These are phyloP conservation scores for Neoitamus cyanurus DNA, from an alignment of 2,888 invertebrate species.

Conservation along the genomic window DNA sequence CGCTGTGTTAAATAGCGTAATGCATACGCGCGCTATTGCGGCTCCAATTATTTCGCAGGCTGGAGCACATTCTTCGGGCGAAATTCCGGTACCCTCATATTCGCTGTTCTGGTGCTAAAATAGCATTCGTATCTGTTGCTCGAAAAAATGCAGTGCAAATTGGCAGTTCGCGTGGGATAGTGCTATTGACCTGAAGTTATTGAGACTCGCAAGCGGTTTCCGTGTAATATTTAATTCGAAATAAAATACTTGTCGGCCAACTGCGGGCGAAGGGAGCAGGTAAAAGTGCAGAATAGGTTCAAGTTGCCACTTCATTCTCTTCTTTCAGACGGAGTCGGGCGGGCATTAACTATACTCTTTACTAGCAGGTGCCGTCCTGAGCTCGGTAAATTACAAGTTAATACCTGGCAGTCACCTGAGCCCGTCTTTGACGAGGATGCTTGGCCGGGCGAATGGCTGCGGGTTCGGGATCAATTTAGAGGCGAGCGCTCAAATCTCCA, in stretches of 20 bases:
- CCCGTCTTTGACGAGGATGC: background rate
- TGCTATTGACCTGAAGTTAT: background rate
- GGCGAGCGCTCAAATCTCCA: background rate
- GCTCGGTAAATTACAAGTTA: background rate
- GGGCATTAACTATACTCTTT: background rate
- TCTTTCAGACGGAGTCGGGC: background rate
- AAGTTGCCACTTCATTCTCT: background rate
- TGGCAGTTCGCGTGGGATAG: background rate
- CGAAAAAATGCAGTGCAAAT: background rate
- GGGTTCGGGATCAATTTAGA: background rate
- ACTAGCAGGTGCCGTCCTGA: background rate
- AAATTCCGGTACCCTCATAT: background rate
- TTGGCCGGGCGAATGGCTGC: background rate
- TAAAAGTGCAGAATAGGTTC: background rate
- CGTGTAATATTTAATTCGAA: background rate
- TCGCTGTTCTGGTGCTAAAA: background rate
- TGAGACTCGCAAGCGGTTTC: background rate
- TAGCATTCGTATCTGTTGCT: background rate
- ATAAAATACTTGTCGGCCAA: background rate
- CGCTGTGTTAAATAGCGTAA: background rate
- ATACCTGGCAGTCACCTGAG: conserved; percentile 1
- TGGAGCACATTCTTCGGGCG: background rate
- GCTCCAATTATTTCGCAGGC: background rate
- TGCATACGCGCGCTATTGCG: background rate
- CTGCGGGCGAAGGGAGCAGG: background rate